Percentiles rank a stretch among this genome's conserved stretches.
These are phyloP conservation scores for Anas platyrhynchos DNA, from an alignment of 2,113 vertebrate species.

Conservation along the genomic window DNA sequence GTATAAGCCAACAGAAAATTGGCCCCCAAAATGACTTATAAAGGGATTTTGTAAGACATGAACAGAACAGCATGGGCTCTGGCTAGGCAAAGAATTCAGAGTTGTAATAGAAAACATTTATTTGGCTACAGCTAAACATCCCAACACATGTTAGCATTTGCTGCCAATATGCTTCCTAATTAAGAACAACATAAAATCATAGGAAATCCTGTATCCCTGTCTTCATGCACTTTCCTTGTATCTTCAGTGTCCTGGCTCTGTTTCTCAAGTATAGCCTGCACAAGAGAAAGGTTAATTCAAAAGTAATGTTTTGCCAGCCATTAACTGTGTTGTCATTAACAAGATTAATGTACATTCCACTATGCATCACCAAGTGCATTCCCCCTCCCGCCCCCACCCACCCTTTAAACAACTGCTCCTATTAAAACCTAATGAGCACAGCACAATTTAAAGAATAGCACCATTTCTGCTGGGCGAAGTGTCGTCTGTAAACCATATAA, in stretches of 20 bases:
- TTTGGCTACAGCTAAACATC: conserved; percentile 89
- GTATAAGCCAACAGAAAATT: conserved; percentile 83
- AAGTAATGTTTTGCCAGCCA: conserved; percentile 80
- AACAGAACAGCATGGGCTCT: conserved; percentile 88
- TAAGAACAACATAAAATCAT: conserved; percentile 90
- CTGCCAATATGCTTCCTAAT: conserved; percentile 91
- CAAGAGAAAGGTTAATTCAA: conserved; percentile 72
- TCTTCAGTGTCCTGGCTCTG: conserved; percentile 67
- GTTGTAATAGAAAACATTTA: conserved; percentile 94
- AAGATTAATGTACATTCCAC: conserved; percentile 80
- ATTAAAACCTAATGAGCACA: conserved; percentile 79
- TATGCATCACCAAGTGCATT: conserved; percentile 72
- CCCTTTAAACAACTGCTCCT: conserved; percentile 75
- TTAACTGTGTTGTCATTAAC: conserved; percentile 76
- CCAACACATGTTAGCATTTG: conserved; percentile 90
- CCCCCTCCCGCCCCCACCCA: conserved; percentile 43
- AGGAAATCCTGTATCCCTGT: conserved; percentile 85
- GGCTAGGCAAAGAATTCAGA: conserved; percentile 84
- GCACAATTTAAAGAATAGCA: conserved; percentile 66
- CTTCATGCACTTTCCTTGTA: conserved; percentile 74
- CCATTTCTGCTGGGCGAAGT: conserved; percentile 54
- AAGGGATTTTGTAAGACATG: conserved; percentile 85
- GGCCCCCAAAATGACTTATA: conserved; percentile 88
- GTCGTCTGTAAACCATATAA: conserved; percentile 56
- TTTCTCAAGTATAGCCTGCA: conserved; percentile 67